A percentile compares a stretch with the other conserved stretches of the same genome.
Conservation (phyloP, 2,888 invertebrate species). For the Xylota sylvarum region DNA sequence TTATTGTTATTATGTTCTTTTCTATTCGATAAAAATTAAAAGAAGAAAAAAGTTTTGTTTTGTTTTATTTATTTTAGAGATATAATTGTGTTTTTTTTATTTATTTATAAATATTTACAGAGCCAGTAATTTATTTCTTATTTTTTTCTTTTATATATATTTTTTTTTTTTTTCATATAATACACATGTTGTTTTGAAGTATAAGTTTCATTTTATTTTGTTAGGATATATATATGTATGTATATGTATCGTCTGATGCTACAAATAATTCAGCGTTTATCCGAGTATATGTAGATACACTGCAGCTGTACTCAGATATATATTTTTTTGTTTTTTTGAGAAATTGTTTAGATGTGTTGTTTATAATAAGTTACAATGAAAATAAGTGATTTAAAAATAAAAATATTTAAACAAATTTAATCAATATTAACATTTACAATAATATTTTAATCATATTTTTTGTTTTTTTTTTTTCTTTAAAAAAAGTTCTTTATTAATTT, state of each 20-base stretch:
- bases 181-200: constrained; percentile 79
- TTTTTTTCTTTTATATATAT: constrained; percentile 51
- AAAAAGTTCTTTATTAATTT: constrained; percentile 66
- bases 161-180: constrained; percentile 76
- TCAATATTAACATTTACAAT: constrained; percentile 75
- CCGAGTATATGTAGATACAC: constrained; percentile 41
- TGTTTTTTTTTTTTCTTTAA: constrained; percentile 28
- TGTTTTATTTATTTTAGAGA: constrained; percentile 59
- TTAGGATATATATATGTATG: constrained; percentile 62
- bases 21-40: constrained; percentile 62
- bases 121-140: constrained; percentile 78
- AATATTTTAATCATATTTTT: constrained; percentile 33
- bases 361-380: constrained; percentile 78
- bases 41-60: constrained; percentile 31
- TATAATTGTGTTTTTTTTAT: constrained; percentile 68
- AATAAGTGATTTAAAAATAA: constrained; percentile 77
- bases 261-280: constrained; percentile 68
- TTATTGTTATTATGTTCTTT: constrained; percentile 37
- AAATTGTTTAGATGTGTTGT: constrained; percentile 80
- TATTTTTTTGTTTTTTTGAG: constrained; percentile 75
- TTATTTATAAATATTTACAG: constrained; percentile 75
- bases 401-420: constrained; percentile 75
- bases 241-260: constrained; percentile 72
- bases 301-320: constrained; percentile 79
- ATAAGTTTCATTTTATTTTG: constrained; percentile 56